Evolutionary conservation across 2,888 invertebrate genomes (phyloP).

Genomic region (Acronicta leporina): DNA sequence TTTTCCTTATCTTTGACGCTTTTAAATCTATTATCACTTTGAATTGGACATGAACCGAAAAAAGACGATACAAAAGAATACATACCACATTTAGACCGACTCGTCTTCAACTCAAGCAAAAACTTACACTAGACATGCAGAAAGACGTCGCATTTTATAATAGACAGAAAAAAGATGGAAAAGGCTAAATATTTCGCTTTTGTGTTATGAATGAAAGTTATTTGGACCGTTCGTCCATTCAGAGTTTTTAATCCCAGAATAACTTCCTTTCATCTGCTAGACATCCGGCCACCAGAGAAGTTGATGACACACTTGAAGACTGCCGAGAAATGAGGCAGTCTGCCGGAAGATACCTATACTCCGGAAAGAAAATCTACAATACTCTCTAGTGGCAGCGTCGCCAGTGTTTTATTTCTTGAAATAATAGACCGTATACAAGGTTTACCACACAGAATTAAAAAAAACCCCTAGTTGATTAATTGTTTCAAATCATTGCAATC

Average conservation of each 20-base stretch:
- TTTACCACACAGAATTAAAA: background rate
- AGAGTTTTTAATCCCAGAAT: slow-evolving; percentile 55
- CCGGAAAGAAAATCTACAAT: slow-evolving; percentile 10
- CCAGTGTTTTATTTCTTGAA: no score
- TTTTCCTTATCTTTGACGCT: background rate
- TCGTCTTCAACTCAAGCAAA: slow-evolving; percentile 24
- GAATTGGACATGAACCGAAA: slow-evolving; percentile 11
- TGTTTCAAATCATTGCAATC: no score
- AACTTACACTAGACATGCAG: slow-evolving; percentile 20
- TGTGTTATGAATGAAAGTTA: slow-evolving; percentile 47
- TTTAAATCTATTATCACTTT: slow-evolving; percentile 6
- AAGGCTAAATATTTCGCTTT: slow-evolving; percentile 39
- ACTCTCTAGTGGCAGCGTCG: background rate
- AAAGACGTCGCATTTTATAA: slow-evolving; percentile 35
- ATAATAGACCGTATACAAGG: background rate
- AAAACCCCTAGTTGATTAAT: background rate
- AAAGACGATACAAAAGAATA: slow-evolving; percentile 6
- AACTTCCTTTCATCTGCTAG: slow-evolving; percentile 56
- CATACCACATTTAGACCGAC: slow-evolving; percentile 9
- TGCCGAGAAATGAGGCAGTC: slow-evolving; percentile 28
- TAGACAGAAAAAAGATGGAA: slow-evolving; percentile 20
- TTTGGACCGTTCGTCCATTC: slow-evolving; percentile 47
- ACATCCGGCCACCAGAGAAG: slow-evolving; percentile 55
- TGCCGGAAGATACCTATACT: slow-evolving; percentile 11
- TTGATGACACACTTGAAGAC: slow-evolving; percentile 50